Evolutionary conservation across 2,888 invertebrate species (phyloP).

Genomic region (Caenorhabditis auriculariae): DNA sequence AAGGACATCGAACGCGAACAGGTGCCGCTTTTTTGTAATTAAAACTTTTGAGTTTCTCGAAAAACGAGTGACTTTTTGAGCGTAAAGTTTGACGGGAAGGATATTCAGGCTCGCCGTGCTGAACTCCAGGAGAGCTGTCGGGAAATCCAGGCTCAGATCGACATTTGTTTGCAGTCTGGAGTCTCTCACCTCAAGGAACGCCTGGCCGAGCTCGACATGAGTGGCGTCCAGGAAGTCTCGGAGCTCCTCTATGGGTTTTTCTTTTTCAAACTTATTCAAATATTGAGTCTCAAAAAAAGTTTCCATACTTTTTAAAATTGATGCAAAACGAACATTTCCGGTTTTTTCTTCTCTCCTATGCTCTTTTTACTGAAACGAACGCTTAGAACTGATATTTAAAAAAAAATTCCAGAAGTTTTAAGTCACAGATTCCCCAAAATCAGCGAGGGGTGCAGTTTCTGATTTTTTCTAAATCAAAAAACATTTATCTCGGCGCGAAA

Average conservation of each 20-base stretch:
- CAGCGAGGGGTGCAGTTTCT: too few relatives aligned
- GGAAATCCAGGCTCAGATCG: constrained; percentile 7
- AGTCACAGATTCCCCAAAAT: too few relatives aligned
- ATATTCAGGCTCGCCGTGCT: background rate
- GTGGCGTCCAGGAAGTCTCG: constrained; percentile 22
- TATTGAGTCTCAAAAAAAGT: background rate
- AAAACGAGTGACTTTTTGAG: too few relatives aligned
- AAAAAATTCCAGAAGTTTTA: too few relatives aligned
- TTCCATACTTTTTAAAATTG: background rate
- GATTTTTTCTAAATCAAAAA: too few relatives aligned
- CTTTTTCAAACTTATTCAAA: background rate
- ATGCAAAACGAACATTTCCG: too few relatives aligned
- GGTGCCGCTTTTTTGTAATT: background rate
- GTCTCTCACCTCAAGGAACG: constrained; percentile 14
- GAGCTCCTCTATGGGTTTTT: constrained; percentile 27
- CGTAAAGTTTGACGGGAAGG: too few relatives aligned
- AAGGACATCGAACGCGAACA: background rate
- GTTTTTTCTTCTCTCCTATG: too few relatives aligned
- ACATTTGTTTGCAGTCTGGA: constrained; percentile 11
- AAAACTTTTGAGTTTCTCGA: too few relatives aligned
- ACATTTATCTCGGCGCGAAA: too few relatives aligned
- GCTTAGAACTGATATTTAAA: too few relatives aligned
- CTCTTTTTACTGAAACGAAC: too few relatives aligned
- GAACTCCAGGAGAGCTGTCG: constrained; percentile 9
- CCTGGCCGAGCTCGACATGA: constrained; percentile 38